These are phyloP conservation scores for Nemoura dubitans DNA, from an alignment of 2,888 invertebrate genomes.

Conservation along the genomic window DNA sequence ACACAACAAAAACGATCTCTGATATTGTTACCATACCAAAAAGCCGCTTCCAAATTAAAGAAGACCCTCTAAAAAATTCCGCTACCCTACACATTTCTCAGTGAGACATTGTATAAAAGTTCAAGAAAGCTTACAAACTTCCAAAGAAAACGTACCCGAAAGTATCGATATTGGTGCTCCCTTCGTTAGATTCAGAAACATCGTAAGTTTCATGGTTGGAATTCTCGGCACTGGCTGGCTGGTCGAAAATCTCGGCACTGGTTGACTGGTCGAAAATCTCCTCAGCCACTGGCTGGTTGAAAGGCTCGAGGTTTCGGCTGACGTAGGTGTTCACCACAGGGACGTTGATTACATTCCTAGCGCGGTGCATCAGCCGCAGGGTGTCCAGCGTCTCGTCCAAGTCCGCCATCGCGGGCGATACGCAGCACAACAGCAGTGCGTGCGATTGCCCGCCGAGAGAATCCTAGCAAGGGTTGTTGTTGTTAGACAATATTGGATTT, in stretches of 20 bases:
- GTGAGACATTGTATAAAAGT: too few relatives aligned
- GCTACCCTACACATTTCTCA: too few relatives aligned
- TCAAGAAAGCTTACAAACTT: background rate
- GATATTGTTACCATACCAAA: too few relatives aligned
- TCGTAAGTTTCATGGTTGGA: conserved; percentile 44
- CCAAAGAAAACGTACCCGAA: conserved; percentile 66
- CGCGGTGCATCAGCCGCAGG: conserved; percentile 72
- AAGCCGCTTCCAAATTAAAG: too few relatives aligned
- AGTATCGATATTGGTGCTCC: conserved; percentile 59
- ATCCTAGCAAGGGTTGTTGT: conserved; percentile 68
- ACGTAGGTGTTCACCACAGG: conserved; percentile 74
- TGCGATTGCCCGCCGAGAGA: conserved; percentile 81
- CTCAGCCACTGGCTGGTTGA: too few relatives aligned
- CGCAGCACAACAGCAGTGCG: conserved; percentile 75
- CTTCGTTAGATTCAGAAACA: conserved; percentile 49
- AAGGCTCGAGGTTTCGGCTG: conserved; percentile 30
- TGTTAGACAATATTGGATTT: conserved; percentile 59
- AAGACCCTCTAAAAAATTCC: too few relatives aligned
- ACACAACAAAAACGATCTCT: too few relatives aligned
- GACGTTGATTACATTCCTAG: conserved; percentile 74
- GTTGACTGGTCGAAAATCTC: conserved; percentile 43
- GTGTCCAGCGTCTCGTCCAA: conserved; percentile 75
- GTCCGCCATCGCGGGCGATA: conserved; percentile 75
- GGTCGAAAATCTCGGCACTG: conserved; percentile 44
- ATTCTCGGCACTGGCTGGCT: conserved; percentile 45